Evolutionary conservation across 2,888 invertebrate species (phyloP).

Genomic region (Eupithecia pulchellata): DNA sequence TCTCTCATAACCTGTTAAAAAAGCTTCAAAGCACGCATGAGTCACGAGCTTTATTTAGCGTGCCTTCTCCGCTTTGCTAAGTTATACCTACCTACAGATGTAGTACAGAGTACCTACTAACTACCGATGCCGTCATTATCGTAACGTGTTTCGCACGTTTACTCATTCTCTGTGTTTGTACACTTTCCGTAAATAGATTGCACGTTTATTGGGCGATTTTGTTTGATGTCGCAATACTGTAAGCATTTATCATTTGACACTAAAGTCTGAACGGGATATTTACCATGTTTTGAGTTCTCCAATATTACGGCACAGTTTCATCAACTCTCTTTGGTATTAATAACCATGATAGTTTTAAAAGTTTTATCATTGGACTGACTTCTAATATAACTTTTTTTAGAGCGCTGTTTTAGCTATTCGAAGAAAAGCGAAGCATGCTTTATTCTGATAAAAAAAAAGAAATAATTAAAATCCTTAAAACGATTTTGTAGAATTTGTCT

Average conservation of each 20-base stretch:
- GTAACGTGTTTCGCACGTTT: constrained; percentile 20
- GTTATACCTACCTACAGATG: constrained; percentile 14
- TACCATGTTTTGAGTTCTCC: too few relatives aligned
- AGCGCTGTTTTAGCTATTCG: too few relatives aligned
- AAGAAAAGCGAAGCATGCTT: too few relatives aligned
- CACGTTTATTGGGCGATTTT: background rate
- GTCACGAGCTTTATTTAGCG: constrained; percentile 25
- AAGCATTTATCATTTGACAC: background rate
- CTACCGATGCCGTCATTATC: constrained; percentile 24
- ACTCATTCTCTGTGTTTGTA: constrained; percentile 20
- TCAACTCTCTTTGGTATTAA: too few relatives aligned
- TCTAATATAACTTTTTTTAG: too few relatives aligned
- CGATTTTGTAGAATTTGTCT: background rate
- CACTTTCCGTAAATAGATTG: constrained; percentile 19
- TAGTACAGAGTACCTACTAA: constrained; percentile 1
- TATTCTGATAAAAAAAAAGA: too few relatives aligned
- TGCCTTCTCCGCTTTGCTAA: constrained; percentile 31
- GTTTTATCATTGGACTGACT: too few relatives aligned
- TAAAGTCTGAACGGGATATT: too few relatives aligned
- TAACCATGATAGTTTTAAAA: too few relatives aligned
- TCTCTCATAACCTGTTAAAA: constrained; percentile 9
- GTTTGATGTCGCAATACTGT: background rate
- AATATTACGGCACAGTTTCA: too few relatives aligned
- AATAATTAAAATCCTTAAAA: too few relatives aligned
- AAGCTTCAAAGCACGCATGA: constrained; percentile 23